phyloP scores from a whole-genome alignment of 2,888 invertebrate species.

The Tenthredo distinguenda region DNA sequence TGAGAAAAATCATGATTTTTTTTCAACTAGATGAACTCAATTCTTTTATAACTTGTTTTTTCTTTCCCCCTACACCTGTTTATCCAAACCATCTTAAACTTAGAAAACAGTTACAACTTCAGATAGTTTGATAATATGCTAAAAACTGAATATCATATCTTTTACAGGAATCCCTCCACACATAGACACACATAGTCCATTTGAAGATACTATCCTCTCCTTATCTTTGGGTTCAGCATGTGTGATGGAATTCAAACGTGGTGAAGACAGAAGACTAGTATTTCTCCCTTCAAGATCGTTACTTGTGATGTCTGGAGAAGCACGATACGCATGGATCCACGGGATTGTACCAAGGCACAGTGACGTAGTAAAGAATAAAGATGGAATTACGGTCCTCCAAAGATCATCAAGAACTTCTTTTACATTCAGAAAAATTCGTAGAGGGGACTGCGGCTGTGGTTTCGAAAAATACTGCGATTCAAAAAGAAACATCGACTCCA shows the following conservation, averaged over 20 bases:
- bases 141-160: slow-evolving; percentile 36
- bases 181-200: slow-evolving; percentile 97
- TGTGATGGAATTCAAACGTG: slow-evolving; percentile 93
- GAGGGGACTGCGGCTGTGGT: slow-evolving; percentile 82
- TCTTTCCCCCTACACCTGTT: too few species aligned
- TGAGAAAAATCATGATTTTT: too few species aligned
- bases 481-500: slow-evolving; percentile 60
- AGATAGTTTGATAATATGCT: background rate
- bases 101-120: background rate
- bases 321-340: slow-evolving; percentile 92
- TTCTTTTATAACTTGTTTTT: too few species aligned
- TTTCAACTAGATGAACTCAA: too few species aligned
- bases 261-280: slow-evolving; percentile 82
- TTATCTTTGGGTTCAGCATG: slow-evolving; percentile 90
- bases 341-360: slow-evolving; percentile 92
- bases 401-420: slow-evolving; percentile 88
- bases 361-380: slow-evolving; percentile 84
- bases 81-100: too few species aligned
- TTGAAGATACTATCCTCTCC: slow-evolving; percentile 92
- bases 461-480: slow-evolving; percentile 87
- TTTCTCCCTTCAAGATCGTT: slow-evolving; percentile 86
- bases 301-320: slow-evolving; percentile 89
- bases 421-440: slow-evolving; percentile 88
- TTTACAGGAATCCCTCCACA: slow-evolving; percentile 94
- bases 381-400: slow-evolving; percentile 80